These are phyloP conservation scores for Sciurus vulgaris DNA, from an alignment of 2,797 vertebrate genomes.

Conservation along the genomic window DNA sequence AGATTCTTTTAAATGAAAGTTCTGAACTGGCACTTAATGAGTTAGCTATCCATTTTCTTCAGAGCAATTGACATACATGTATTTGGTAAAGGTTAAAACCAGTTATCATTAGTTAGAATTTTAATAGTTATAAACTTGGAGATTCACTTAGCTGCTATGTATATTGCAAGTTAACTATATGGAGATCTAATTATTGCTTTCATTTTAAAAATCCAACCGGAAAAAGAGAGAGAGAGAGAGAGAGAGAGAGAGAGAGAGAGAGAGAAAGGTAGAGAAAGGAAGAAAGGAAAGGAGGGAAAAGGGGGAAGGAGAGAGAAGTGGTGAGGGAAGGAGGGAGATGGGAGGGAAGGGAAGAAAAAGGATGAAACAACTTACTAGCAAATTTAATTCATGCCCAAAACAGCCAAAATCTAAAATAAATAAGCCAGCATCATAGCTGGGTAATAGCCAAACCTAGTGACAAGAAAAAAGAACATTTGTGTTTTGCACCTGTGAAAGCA, in stretches of 20 bases:
- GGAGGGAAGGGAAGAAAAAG: neutral
- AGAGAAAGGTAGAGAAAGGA: neutral
- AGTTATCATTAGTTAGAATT: conserved; percentile 63
- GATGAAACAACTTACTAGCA: neutral
- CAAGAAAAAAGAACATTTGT: neutral
- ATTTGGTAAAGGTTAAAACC: conserved; percentile 29
- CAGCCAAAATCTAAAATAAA: conserved; percentile 51
- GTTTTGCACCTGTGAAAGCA: conserved; percentile 57
- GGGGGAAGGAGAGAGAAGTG: rapidly evolving
- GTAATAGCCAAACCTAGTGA: conserved; percentile 7
- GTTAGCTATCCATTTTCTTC: neutral
- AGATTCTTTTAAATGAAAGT: conserved; percentile 56
- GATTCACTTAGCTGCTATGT: conserved; percentile 59
- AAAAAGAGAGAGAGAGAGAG: too few species aligned
- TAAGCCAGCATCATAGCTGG: neutral
- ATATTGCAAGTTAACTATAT: conserved; percentile 39
- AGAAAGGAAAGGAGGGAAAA: rapidly evolving
- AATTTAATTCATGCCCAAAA: conserved; percentile 57
- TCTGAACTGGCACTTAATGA: conserved; percentile 1
- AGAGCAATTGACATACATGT: neutral
- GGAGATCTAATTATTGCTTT: neutral
- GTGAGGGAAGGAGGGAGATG: neutral
- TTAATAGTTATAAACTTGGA: neutral
- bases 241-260: neutral
- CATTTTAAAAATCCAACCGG: conserved; percentile 29